These are phyloP conservation scores for Leptinotarsa haldemani DNA, from an alignment of 2,888 invertebrate species.

Conservation along the genomic window DNA sequence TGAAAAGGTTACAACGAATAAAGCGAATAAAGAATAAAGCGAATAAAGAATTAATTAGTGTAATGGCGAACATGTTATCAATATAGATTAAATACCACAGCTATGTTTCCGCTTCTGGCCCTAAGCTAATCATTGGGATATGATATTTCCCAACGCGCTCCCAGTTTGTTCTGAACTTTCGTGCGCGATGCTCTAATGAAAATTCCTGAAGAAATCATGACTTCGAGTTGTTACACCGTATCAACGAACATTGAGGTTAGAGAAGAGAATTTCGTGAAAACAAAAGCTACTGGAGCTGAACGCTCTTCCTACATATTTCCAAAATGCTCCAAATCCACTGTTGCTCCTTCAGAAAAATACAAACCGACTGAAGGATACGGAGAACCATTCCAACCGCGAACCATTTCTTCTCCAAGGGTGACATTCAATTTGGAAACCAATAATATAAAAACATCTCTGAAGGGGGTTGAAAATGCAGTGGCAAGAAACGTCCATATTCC, in stretches of 20 bases:
- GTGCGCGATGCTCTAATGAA: slow-evolving; percentile 29
- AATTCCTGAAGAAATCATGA: slow-evolving; percentile 24
- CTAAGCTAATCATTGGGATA: slow-evolving; percentile 31
- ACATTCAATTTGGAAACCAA: slow-evolving; percentile 27
- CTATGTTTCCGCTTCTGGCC: slow-evolving; percentile 37
- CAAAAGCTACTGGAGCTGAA: slow-evolving; percentile 1
- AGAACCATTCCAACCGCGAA: background rate
- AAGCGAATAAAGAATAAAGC: slow-evolving; percentile 31
- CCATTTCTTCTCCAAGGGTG: slow-evolving; percentile 36
- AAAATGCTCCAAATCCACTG: slow-evolving; percentile 3
- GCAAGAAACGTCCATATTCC: slow-evolving; percentile 20
- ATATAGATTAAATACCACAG: slow-evolving; percentile 38
- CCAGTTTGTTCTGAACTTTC: slow-evolving; percentile 41
- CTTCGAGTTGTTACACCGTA: slow-evolving; percentile 22
- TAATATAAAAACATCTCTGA: slow-evolving; percentile 22
- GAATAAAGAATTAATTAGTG: slow-evolving; percentile 40
- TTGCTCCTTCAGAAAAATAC: slow-evolving; percentile 29
- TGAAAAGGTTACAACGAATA: slow-evolving; percentile 39
- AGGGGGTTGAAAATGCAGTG: slow-evolving; percentile 36
- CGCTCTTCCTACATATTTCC: background rate
- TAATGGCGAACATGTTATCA: slow-evolving; percentile 38
- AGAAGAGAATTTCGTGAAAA: slow-evolving; percentile 7
- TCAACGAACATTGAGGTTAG: slow-evolving; percentile 12
- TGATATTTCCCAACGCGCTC: slow-evolving; percentile 28
- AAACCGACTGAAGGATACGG: slow-evolving; percentile 50